Evolutionary conservation across 2,888 invertebrate species (phyloP).

Genomic region (Nemurella pictetii): DNA sequence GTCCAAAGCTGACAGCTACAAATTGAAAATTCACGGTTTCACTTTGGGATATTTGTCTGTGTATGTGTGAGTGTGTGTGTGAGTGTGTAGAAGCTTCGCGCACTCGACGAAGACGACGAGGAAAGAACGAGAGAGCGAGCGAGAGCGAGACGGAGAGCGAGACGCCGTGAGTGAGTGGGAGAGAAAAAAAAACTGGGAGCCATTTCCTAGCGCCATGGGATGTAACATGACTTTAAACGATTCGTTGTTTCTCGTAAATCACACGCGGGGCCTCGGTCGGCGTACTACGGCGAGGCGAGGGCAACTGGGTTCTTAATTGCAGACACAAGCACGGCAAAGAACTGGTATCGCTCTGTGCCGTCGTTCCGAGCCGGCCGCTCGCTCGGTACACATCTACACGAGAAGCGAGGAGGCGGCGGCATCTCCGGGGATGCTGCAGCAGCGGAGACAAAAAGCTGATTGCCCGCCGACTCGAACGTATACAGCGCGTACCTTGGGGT

Average conservation of each 20-base stretch:
- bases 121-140: neutral
- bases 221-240: neutral
- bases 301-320: neutral
- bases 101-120: neutral
- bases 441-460: neutral
- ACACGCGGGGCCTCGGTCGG: neutral
- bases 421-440: neutral
- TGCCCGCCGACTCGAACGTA: neutral
- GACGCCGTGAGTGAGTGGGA: neutral
- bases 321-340: neutral
- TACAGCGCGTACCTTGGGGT: no score
- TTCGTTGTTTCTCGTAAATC: neutral
- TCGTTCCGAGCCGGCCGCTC: neutral
- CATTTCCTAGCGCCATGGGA: neutral
- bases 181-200: neutral
- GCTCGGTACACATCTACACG: neutral
- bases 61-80: no score
- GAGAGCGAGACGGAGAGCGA: slow-evolving; percentile 4
- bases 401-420: neutral
- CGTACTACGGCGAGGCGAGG: no score
- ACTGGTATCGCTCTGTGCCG: neutral
- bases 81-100: no score
- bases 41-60: neutral
- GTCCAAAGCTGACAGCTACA: neutral
- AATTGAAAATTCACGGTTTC: neutral